These are phyloP conservation scores for Brienomyrus brachyistius DNA, from an alignment of 2,113 vertebrate genomes.

Conservation along the genomic window DNA sequence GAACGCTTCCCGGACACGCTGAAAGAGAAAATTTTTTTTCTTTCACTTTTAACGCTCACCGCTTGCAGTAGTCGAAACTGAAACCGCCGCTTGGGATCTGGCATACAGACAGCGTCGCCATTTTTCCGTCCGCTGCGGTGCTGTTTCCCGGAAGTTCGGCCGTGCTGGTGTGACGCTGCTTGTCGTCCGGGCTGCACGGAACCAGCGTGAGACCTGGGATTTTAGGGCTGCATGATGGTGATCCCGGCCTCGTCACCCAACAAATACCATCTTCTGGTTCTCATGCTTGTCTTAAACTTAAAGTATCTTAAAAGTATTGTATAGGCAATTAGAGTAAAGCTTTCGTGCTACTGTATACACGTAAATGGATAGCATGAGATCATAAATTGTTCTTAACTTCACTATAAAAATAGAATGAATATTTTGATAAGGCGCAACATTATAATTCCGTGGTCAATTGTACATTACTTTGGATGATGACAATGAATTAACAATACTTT, in stretches of 20 bases:
- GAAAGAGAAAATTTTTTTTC: too few species aligned
- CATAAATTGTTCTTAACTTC: not conserved
- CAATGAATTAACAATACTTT: not conserved
- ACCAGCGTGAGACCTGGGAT: not conserved
- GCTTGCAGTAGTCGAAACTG: conserved; percentile 81
- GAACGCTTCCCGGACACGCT: not conserved
- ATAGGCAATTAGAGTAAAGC: not conserved
- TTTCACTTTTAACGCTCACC: conserved; percentile 52
- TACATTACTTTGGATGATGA: not conserved
- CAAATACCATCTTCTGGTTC: not conserved
- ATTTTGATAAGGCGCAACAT: not conserved
- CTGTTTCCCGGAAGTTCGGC: conserved; percentile 52
- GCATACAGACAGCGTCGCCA: conserved; percentile 69
- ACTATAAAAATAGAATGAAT: not conserved
- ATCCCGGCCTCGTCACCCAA: not conserved
- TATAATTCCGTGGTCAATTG: not conserved
- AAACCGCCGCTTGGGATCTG: conserved; percentile 64
- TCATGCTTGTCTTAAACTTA: not conserved
- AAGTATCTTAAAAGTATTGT: not conserved
- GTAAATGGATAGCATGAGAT: not conserved
- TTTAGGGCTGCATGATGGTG: not conserved
- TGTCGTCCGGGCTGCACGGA: not conserved
- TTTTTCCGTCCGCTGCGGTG: conserved; percentile 45
- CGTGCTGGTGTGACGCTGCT: not conserved
- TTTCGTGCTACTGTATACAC: not conserved